Conservation (phyloP, 2,797 vertebrate species). For the Sorex maritimensis region DNA sequence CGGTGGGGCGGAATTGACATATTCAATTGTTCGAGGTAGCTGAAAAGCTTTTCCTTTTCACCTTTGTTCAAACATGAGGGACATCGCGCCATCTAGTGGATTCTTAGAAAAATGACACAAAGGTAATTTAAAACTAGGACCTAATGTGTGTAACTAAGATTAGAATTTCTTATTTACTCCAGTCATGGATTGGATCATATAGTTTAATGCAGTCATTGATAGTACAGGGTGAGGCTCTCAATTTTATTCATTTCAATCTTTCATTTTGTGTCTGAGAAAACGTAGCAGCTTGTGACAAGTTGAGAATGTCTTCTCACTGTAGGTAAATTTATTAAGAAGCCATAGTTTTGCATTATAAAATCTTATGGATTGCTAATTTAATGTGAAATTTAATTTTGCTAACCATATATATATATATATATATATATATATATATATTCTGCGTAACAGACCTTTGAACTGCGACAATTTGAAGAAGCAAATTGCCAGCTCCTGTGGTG, state of each 20-base stretch:
- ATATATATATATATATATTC: neutral
- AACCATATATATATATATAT: neutral
- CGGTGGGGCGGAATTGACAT: fast-evolving
- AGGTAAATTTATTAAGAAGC: neutral
- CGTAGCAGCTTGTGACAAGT: neutral
- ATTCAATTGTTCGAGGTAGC: too few species aligned
- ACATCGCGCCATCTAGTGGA: neutral
- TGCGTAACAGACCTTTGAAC: neutral
- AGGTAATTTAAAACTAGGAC: neutral
- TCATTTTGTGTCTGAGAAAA: slow-evolving; percentile 17
- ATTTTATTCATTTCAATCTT: neutral
- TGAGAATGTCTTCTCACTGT: neutral
- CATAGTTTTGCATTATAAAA: neutral
- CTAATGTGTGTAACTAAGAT: too few species aligned
- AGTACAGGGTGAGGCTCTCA: neutral
- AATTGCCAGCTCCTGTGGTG: neutral
- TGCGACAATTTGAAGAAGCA: neutral
- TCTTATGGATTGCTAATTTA: slow-evolving; percentile 4
- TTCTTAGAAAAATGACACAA: slow-evolving; percentile 13
- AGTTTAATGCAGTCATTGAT: neutral
- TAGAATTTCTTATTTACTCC: too few species aligned
- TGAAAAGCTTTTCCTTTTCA: neutral
- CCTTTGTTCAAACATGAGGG: neutral
- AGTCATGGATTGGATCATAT: too few species aligned
- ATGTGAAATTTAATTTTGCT: neutral